Conservation (phyloP, 2,113 vertebrate species). For the Oncorhynchus kisutch region DNA sequence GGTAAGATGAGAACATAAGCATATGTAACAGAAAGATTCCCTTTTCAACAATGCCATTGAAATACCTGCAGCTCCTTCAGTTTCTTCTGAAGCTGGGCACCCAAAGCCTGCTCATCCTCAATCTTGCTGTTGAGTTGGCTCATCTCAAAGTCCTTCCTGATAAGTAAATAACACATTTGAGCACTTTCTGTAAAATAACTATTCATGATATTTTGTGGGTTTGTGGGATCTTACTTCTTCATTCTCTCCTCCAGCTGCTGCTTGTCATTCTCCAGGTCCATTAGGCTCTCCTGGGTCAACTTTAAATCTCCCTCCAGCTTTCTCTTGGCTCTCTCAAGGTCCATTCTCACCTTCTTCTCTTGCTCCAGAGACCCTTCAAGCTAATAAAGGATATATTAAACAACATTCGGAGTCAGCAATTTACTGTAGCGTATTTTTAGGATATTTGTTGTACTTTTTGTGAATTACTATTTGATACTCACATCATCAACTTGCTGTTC, state of each 20-base stretch:
- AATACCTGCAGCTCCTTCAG: slow-evolving; percentile 87
- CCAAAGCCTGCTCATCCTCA: slow-evolving; percentile 83
- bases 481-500: slow-evolving; percentile 82
- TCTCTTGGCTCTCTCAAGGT: slow-evolving; percentile 72
- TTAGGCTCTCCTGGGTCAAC: slow-evolving; percentile 71
- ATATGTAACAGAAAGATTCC: too few relatives aligned
- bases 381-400: slow-evolving; percentile 38
- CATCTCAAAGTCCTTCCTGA: slow-evolving; percentile 85
- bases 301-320: slow-evolving; percentile 78
- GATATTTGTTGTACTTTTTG: too few relatives aligned
- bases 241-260: slow-evolving; percentile 73
- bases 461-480: slow-evolving; percentile 36
- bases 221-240: slow-evolving; percentile 64
- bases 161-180: neutral
- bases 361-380: slow-evolving; percentile 77
- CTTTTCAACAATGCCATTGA: too few relatives aligned
- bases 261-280: slow-evolving; percentile 78
- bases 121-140: slow-evolving; percentile 79
- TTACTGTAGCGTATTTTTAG: neutral
- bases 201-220: too few relatives aligned
- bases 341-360: slow-evolving; percentile 77
- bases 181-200: neutral
- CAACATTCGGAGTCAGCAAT: neutral
- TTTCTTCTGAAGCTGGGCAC: slow-evolving; percentile 84
- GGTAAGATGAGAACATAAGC: too few relatives aligned